phyloP scores from a whole-genome alignment of 2,797 vertebrate species.

The Cygnus olor region DNA sequence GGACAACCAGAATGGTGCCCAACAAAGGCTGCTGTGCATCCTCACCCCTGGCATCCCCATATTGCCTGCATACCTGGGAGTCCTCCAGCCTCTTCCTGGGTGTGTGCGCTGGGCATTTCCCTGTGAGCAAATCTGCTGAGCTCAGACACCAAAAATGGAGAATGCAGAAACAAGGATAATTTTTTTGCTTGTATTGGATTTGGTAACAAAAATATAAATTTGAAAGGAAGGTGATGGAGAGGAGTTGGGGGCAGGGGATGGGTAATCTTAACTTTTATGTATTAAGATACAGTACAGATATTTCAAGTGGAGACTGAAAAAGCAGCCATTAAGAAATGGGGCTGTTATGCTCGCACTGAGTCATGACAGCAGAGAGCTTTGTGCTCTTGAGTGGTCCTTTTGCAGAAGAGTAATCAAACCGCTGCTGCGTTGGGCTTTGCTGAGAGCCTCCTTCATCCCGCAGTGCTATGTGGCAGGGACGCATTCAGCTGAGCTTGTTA shows the following conservation, averaged over 20 bases:
- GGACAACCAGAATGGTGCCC: background rate
- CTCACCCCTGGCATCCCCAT: rapidly evolving
- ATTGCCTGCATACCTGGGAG: background rate
- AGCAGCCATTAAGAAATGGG: background rate
- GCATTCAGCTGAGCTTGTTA: background rate
- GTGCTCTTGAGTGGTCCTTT: background rate
- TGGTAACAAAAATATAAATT: rapidly evolving
- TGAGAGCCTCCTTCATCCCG: rapidly evolving
- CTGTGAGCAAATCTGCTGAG: rapidly evolving
- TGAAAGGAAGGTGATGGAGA: background rate
- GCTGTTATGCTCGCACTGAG: background rate
- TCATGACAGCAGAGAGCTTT: background rate
- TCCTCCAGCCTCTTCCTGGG: no score
- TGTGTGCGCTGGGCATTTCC: background rate
- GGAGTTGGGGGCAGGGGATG: rapidly evolving
- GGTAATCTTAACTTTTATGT: background rate
- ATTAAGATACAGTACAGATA: background rate
- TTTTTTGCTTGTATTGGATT: background rate
- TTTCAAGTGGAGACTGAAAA: background rate
- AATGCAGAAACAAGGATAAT: background rate
- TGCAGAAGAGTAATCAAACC: background rate
- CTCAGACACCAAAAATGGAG: rapidly evolving
- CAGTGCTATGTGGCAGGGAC: background rate
- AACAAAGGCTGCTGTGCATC: background rate
- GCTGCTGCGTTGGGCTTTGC: background rate